Evolutionary conservation across 2,888 invertebrate genomes (phyloP), one percentile per base, ranked within the genome.

Genomic region (Bembecia ichneumoniformis): DNA sequence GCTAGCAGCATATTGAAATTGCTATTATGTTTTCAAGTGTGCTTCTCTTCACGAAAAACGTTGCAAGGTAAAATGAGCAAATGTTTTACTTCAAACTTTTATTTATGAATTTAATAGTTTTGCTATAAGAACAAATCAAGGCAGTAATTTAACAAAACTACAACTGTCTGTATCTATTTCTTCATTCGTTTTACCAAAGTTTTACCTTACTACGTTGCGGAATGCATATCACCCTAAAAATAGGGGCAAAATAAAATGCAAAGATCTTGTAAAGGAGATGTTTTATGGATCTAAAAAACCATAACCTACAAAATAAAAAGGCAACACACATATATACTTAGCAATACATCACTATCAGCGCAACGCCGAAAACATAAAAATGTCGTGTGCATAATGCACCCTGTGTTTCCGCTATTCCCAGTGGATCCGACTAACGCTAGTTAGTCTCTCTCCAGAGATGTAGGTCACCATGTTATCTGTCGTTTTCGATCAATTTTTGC

Each of bases 331-430:
- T 59, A 15, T 9, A 40, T 28, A 40, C 59, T n/a, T n/a, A 62
- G 64, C 67, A 66, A 76, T 75, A 59, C 56, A 54, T 59, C 59
- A 70, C 67, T 72, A 77, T 76, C 73, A 71, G 75, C 79, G 68
- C 64, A 75, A 80, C 58, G 83, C 75, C 76, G 66, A 82, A 80
- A 68, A 77, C 82, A 87, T 87, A 87, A 87, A 87, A 84, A 71
- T 74, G 87, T 87, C 87, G 82, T 71, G 76, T 77, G 82, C 86
- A 82, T 82, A 77, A 81, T 82, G 82, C 84, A 86, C 74, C 76
- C 82, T 63, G 84, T 84, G 84, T 82, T 86, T 86, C 86, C 40
- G 40, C 82, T 71, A 80, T 74, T 76, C 87, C 86, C 87, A 66
- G 60, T 64, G 66, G 81, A 79, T 70, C 63, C 64, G 55, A 57